Evolutionary conservation across 2,888 invertebrate species (phyloP).

Genomic region (Chrysina gloriosa): DNA sequence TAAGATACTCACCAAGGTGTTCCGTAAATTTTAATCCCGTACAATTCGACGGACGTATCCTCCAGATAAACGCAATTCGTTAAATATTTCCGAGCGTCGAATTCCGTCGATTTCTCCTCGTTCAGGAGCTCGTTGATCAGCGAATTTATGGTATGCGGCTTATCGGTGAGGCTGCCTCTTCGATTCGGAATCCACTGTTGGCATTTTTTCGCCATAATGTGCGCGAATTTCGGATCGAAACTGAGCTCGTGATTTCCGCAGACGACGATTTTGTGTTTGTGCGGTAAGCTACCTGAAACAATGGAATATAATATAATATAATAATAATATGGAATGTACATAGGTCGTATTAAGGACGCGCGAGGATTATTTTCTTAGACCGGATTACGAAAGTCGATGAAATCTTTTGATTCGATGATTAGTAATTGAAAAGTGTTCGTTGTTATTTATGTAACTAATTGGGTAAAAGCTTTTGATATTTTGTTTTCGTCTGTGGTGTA

Average conservation of each 20-base stretch:
- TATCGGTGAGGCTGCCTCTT: slow-evolving; percentile 68
- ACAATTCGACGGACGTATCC: slow-evolving; percentile 74
- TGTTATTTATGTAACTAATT: no score
- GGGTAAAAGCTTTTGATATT: no score
- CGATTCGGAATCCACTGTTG: slow-evolving; percentile 64
- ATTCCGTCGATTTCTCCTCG: slow-evolving; percentile 70
- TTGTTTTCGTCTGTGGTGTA: no score
- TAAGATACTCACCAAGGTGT: slow-evolving; percentile 76
- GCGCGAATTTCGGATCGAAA: slow-evolving; percentile 78
- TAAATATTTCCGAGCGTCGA: slow-evolving; percentile 73
- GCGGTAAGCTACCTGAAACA: slow-evolving; percentile 69
- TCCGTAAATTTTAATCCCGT: slow-evolving; percentile 84
- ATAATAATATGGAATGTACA: background rate
- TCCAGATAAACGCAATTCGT: slow-evolving; percentile 84
- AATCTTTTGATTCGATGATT: no score
- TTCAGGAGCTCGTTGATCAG: no score
- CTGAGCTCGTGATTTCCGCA: slow-evolving; percentile 89
- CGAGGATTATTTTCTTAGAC: no score
- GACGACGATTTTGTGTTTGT: slow-evolving; percentile 83
- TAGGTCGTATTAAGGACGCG: no score
- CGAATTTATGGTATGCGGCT: slow-evolving; percentile 74
- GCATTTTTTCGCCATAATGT: slow-evolving; percentile 66
- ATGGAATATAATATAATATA: background rate
- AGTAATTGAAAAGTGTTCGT: no score
- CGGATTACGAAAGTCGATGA: no score